Conservation (phyloP, 2,113 vertebrate species). For the Galbula dea region DNA sequence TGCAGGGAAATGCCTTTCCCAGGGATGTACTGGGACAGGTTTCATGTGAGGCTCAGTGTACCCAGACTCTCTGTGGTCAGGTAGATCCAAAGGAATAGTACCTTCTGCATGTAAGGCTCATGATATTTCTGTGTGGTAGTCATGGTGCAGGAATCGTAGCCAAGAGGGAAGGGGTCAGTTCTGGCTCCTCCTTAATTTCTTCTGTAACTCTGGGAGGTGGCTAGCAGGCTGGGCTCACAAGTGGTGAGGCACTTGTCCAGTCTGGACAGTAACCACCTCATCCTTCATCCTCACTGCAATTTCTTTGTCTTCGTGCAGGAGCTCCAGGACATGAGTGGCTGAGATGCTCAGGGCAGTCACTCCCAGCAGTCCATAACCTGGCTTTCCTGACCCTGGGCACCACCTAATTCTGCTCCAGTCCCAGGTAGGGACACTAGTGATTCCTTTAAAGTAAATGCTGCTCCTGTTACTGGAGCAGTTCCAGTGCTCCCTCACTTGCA, state of each 20-base stretch:
- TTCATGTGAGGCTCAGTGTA: not conserved
- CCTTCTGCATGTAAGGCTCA: not conserved
- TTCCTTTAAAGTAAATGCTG: not conserved
- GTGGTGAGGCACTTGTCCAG: not conserved
- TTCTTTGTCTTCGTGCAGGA: not conserved
- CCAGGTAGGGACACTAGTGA: not conserved
- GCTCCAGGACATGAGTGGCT: not conserved
- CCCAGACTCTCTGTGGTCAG: not conserved
- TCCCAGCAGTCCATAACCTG: not conserved
- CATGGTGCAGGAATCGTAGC: not conserved
- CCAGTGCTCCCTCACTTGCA: not conserved
- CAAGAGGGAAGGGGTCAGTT: not conserved
- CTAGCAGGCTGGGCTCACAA: not conserved
- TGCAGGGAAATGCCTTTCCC: not conserved
- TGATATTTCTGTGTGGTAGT: not conserved
- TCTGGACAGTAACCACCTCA: not conserved
- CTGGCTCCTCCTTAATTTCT: not conserved
- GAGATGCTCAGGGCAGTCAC: not conserved
- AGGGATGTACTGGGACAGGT: not conserved
- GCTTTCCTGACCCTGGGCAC: not conserved
- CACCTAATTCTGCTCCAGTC: not conserved
- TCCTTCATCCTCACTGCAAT: not conserved
- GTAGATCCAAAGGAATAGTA: not conserved
- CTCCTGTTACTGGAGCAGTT: not conserved
- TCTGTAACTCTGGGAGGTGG: not conserved